Base-by-base conservation (phyloP, 2,113 vertebrate genomes). In the Brachionichthys hirsutus region DNA sequence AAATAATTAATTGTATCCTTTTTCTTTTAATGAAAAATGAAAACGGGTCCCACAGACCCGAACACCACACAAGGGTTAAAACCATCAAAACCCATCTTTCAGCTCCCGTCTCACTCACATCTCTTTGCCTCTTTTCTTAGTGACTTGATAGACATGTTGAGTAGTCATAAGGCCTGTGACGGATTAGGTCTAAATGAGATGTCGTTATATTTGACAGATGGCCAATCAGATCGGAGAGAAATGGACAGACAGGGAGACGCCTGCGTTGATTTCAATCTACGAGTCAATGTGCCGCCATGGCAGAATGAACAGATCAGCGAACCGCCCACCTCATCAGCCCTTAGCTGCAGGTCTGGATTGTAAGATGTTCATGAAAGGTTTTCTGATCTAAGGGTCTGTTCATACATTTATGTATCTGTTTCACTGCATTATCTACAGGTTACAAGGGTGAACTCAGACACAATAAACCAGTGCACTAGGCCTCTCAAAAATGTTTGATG, bases 101-200 rank as follows among this genome's bases (percentile, higher is more conserved):
- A 18, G 14, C 61, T 34, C 46, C 90, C 87, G 85, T 89, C 50
- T 87, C 85, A 90, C 51, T 14, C 52, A 42, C 47, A 14, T 58
- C 45, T 53, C 13, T 42, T 44, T 88, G 82, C 88, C 58, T 89
- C 80, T 72, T 85, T 71, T 89, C 84, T 75, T 77, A 2, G 78
- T 90, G 89, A 93, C 91, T 89, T 84, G 85, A 90, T 85, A 92
- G 90, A 92, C 87, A 91, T 92, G 87, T 82, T 92, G 85, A 92
- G 80, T 89, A 91, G 89, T 90, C 87, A 89, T 78, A 89, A 80
- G 80, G 5, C 75, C 80, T 73, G 81, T 77, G 77, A 87, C 85
- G 91, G 91, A 93, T 92, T 86, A 91, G 85, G 71, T 83, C 75
- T 91, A 91, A 92, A 89, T 92, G 90, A 89, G 81, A 69, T 83